Evolutionary conservation across 2,797 vertebrate genomes (phyloP).

Genomic region (Amphiprion clarkii): DNA sequence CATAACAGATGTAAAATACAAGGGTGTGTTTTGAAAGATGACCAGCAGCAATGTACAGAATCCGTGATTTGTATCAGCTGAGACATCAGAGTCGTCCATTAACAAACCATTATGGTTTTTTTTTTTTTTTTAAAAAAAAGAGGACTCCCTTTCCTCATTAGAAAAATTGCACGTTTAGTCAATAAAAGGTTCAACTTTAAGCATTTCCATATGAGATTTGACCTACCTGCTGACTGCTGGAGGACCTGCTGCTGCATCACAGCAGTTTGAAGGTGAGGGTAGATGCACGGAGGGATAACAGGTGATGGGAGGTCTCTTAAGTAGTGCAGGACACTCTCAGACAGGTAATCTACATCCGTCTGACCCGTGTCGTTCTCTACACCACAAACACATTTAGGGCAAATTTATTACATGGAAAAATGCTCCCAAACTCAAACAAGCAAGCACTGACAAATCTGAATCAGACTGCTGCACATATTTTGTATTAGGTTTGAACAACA

Average conservation of each 20-base stretch:
- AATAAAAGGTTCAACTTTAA: background rate
- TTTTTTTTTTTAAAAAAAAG: too few relatives aligned
- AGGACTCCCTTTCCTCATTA: background rate
- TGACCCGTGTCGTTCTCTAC: conserved; percentile 84
- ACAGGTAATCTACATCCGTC: conserved; percentile 84
- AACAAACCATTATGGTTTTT: background rate
- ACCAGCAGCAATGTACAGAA: background rate
- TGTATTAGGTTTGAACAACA: too few relatives aligned
- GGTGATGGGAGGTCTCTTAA: conserved; percentile 90
- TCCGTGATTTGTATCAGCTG: background rate
- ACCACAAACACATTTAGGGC: conserved; percentile 65
- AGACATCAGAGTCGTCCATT: too few relatives aligned
- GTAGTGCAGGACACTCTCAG: conserved; percentile 88
- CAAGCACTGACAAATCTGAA: background rate
- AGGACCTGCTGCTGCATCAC: conserved; percentile 77
- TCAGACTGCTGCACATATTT: too few relatives aligned
- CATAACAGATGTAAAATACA: background rate
- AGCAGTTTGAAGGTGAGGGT: conserved; percentile 84
- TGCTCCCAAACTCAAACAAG: background rate
- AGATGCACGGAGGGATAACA: conserved; percentile 84
- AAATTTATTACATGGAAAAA: background rate
- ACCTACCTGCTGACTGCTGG: conserved; percentile 71
- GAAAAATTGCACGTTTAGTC: background rate
- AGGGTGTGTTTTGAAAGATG: background rate
- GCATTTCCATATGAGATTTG: background rate